Percentiles rank a stretch among this genome's conserved stretches.
phyloP scores from a whole-genome alignment of 1,140 invertebrate genomes.

The Magallana ariakensis region DNA sequence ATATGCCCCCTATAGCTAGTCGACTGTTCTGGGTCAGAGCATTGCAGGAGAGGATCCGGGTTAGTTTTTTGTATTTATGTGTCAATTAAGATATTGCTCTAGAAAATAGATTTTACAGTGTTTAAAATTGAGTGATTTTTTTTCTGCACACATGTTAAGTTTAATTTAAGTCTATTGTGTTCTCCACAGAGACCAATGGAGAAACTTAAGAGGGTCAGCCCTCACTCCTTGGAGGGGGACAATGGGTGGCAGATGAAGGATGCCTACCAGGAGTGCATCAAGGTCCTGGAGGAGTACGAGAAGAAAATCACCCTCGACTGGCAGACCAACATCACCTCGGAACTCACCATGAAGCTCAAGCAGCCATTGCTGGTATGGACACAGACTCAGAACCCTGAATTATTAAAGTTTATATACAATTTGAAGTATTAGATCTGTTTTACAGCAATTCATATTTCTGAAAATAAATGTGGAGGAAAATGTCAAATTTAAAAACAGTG shows the following conservation, averaged over 20 bases:
- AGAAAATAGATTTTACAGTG: too few relatives aligned
- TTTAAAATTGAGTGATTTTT: too few relatives aligned
- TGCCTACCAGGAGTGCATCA: constrained; percentile 69
- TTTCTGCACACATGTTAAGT: too few relatives aligned
- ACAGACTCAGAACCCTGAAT: neutral
- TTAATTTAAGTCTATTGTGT: too few relatives aligned
- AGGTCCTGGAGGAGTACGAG: constrained; percentile 74
- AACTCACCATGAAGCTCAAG: constrained; percentile 76
- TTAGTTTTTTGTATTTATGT: constrained; percentile 52
- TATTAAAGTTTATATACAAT: neutral
- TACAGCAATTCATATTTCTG: too few relatives aligned
- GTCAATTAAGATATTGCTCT: too few relatives aligned
- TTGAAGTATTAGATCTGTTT: too few relatives aligned
- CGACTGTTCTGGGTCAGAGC: constrained; percentile 77
- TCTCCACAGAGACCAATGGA: constrained; percentile 74
- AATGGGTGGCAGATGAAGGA: constrained; percentile 77
- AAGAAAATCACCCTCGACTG: constrained; percentile 69
- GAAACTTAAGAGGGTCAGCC: constrained; percentile 76
- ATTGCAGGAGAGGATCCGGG: constrained; percentile 75
- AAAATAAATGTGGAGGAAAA: too few relatives aligned
- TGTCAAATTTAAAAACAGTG: too few relatives aligned
- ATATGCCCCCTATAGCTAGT: constrained; percentile 77
- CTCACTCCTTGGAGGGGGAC: constrained; percentile 78
- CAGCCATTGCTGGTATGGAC: constrained; percentile 76
- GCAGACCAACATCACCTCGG: constrained; percentile 73